Evolutionary conservation across 2,888 invertebrate genomes (phyloP).

Genomic region (Dryobotodes eremita): DNA sequence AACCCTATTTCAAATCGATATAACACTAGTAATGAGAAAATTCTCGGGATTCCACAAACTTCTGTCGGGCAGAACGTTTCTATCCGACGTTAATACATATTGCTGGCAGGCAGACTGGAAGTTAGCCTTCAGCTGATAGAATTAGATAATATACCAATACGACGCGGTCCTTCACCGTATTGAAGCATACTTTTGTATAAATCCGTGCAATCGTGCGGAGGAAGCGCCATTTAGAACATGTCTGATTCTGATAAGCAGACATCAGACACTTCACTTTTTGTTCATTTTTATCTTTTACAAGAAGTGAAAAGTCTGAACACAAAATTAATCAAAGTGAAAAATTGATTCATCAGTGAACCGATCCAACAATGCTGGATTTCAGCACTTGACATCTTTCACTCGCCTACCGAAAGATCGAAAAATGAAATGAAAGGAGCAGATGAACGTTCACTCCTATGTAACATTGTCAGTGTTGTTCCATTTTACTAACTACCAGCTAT

Average conservation of each 20-base stretch:
- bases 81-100: slow-evolving; percentile 45
- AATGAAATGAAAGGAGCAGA: neutral
- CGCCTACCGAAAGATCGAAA: neutral
- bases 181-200: slow-evolving; percentile 12
- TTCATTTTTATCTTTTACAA: neutral
- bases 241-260: neutral
- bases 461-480: neutral
- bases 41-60: slow-evolving; percentile 48
- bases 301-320: neutral
- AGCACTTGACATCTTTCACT: neutral
- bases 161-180: slow-evolving; percentile 12
- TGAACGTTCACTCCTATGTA: neutral
- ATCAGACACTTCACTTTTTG: no score
- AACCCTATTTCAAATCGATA: slow-evolving; percentile 41
- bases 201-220: neutral
- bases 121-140: slow-evolving; percentile 23
- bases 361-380: neutral
- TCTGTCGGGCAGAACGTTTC: slow-evolving; percentile 43
- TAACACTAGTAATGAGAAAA: slow-evolving; percentile 58
- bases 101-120: slow-evolving; percentile 34
- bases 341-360: neutral
- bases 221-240: neutral
- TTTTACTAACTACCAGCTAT: neutral
- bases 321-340: neutral
- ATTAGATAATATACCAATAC: slow-evolving; percentile 46